phyloP scores from a whole-genome alignment of 2,797 vertebrate genomes.

The Silurus lanzhouensis region DNA sequence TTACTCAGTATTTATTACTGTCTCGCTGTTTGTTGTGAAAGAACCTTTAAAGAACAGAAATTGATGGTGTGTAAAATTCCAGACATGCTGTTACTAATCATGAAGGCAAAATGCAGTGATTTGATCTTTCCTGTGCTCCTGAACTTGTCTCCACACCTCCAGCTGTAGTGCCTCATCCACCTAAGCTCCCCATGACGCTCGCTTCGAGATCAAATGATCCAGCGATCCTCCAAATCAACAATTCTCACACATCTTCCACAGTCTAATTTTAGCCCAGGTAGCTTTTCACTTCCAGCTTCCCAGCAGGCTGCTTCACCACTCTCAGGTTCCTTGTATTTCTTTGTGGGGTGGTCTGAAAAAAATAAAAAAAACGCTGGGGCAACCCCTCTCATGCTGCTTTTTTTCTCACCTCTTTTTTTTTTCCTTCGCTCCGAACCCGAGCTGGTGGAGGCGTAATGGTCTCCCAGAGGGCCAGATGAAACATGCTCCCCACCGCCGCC shows the following conservation, averaged over 20 bases:
- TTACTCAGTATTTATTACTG: background rate
- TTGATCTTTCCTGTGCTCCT: constrained; percentile 24
- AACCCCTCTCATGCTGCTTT: constrained; percentile 83
- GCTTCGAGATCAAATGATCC: constrained; percentile 25
- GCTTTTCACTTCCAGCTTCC: constrained; percentile 24
- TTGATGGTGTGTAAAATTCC: constrained; percentile 5
- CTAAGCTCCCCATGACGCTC: background rate
- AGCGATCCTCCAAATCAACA: background rate
- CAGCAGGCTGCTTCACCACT: constrained; percentile 35
- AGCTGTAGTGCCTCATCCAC: background rate
- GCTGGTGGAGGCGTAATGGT: constrained; percentile 94
- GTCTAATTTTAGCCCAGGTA: constrained; percentile 30
- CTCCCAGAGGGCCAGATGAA: constrained; percentile 98
- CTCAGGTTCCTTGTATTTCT: constrained; percentile 56
- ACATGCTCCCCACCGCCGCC: constrained; percentile 87
- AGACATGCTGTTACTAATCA: constrained; percentile 3
- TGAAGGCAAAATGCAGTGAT: constrained; percentile 2
- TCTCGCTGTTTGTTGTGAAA: background rate
- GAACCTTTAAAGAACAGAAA: background rate
- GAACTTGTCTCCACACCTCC: background rate
- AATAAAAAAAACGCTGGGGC: constrained; percentile 73
- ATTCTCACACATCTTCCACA: background rate
- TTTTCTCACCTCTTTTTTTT: constrained; percentile 61
- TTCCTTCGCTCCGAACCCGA: constrained; percentile 76
- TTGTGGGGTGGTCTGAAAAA: constrained; percentile 70